phyloP scores from a whole-genome alignment of 2,888 invertebrate genomes.

The Idaea aversata region DNA sequence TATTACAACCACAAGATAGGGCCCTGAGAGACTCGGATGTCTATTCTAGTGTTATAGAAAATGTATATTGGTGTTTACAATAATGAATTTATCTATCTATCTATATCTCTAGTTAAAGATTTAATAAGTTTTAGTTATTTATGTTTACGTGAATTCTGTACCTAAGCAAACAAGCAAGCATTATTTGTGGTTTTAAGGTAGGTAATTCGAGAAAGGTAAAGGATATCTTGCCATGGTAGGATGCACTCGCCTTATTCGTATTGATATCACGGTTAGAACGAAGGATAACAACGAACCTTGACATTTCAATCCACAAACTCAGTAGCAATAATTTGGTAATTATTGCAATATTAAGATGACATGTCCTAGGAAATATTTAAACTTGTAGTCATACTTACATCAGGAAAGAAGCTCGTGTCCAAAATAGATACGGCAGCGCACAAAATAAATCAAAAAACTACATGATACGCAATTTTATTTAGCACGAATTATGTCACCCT shows the following conservation, averaged over 20 bases:
- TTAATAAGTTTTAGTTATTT: no score
- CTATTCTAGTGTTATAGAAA: no score
- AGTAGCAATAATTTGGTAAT: neutral
- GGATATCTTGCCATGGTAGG: slow-evolving; percentile 7
- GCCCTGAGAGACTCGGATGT: no score
- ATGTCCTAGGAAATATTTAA: neutral
- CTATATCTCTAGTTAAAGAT: no score
- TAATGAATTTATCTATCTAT: no score
- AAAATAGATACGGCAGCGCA: slow-evolving; percentile 64
- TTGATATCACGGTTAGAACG: slow-evolving; percentile 50
- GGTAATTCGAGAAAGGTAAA: slow-evolving; percentile 4
- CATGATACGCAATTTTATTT: slow-evolving; percentile 62
- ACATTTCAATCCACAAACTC: neutral
- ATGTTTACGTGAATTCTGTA: neutral
- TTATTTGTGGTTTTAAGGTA: neutral
- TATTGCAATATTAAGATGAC: neutral
- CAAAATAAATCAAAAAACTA: slow-evolving; percentile 73
- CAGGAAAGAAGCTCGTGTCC: slow-evolving; percentile 45
- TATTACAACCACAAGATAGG: no score
- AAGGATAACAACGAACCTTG: slow-evolving; percentile 3
- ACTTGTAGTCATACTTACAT: slow-evolving; percentile 44
- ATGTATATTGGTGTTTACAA: no score
- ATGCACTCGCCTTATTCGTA: neutral
- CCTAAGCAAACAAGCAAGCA: neutral
- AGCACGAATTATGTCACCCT: slow-evolving; percentile 50